Evolutionary conservation across 2,113 vertebrate species (phyloP).

Genomic region (Cariama cristata): DNA sequence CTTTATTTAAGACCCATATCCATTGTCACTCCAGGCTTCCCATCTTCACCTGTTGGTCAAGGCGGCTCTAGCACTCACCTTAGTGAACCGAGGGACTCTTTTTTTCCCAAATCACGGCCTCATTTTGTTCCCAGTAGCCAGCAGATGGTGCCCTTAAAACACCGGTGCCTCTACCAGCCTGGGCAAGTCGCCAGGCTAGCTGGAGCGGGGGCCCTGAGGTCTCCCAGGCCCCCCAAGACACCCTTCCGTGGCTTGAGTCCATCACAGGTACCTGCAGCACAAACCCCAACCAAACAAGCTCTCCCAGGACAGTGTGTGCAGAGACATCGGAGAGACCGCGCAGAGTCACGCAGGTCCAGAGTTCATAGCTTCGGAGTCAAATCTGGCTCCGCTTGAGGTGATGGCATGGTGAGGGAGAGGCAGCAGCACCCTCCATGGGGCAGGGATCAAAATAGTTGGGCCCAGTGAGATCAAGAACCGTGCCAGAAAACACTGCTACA

Average conservation of each 20-base stretch:
- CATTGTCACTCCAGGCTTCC: background rate
- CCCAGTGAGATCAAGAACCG: background rate
- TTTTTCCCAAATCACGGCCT: background rate
- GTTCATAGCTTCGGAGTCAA: background rate
- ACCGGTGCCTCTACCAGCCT: background rate
- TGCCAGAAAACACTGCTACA: background rate
- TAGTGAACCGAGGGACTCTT: background rate
- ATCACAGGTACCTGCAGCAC: background rate
- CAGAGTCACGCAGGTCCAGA: background rate
- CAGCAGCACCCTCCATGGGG: background rate
- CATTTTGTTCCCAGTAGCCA: background rate
- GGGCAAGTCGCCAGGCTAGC: accelerated
- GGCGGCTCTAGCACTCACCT: background rate
- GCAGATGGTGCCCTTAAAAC: slow-evolving; percentile 6
- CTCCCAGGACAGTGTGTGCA: background rate
- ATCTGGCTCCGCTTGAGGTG: background rate
- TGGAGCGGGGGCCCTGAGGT: accelerated
- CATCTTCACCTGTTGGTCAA: background rate
- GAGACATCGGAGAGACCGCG: accelerated
- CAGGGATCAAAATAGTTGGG: background rate
- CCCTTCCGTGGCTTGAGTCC: background rate
- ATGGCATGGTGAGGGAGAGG: background rate
- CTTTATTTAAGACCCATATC: background rate
- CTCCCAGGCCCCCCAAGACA: background rate
- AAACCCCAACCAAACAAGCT: background rate